These are phyloP conservation scores for Leptothorax acervorum DNA, from an alignment of 2,888 invertebrate species.

Conservation along the genomic window DNA sequence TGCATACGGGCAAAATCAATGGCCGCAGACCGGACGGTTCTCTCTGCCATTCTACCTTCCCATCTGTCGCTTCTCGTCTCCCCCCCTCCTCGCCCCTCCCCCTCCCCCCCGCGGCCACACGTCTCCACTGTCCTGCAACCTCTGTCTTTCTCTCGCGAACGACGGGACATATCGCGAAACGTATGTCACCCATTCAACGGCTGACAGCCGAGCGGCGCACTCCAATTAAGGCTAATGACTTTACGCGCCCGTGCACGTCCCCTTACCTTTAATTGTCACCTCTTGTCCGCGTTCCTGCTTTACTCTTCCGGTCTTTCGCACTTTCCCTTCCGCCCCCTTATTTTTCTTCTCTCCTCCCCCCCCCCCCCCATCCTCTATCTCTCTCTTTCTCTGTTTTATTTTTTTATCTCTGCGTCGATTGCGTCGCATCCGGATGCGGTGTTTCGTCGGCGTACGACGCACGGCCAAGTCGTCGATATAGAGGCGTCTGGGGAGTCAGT, in stretches of 20 bases:
- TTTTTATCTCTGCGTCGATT: constrained; percentile 27
- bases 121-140: constrained; percentile 32
- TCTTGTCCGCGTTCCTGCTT: constrained; percentile 64
- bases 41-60: constrained; percentile 38
- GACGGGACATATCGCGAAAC: constrained; percentile 73
- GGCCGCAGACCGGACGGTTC: constrained; percentile 67
- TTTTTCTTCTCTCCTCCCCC: neutral
- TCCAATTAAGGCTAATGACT: constrained; percentile 82
- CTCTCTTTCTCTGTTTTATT: constrained; percentile 22
- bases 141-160: constrained; percentile 53
- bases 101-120: neutral
- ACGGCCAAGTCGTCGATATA: constrained; percentile 36
- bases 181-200: constrained; percentile 73
- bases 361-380: neutral
- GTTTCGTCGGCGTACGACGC: constrained; percentile 21
- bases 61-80: neutral
- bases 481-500: constrained; percentile 35
- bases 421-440: constrained; percentile 8
- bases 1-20: constrained; percentile 69
- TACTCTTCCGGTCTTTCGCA: constrained; percentile 38
- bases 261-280: constrained; percentile 75
- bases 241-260: constrained; percentile 77
- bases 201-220: constrained; percentile 76
- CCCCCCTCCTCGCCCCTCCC: neutral
- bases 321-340: neutral